Conservation (phyloP, 2,113 vertebrate genomes). For the Tachysurus vachellii region DNA sequence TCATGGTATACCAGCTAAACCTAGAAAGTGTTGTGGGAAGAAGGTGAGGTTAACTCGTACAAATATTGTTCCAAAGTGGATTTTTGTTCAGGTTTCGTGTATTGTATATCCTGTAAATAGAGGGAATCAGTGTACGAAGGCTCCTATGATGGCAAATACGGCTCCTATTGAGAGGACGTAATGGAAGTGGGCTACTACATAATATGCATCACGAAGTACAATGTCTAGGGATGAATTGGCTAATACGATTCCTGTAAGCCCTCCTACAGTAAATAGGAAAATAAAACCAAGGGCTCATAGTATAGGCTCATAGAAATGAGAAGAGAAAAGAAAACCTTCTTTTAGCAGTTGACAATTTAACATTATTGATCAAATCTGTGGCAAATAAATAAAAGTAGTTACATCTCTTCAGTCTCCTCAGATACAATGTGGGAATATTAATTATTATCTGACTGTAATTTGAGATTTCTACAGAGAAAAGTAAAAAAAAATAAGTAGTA, state of each 20-base stretch:
- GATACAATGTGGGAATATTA: no score
- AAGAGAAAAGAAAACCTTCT: no score
- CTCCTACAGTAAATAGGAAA: constrained; percentile 44
- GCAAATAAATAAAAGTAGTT: no score
- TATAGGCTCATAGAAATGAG: constrained; percentile 51
- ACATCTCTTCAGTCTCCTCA: no score
- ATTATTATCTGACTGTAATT: no score
- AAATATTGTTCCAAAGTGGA: constrained; percentile 12
- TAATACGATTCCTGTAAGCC: constrained; percentile 53
- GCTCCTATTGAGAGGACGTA: constrained; percentile 26
- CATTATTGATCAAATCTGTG: no score
- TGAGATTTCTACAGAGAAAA: no score
- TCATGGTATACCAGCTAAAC: no score
- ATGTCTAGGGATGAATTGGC: constrained; percentile 57
- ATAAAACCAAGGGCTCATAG: constrained; percentile 54
- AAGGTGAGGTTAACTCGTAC: no score
- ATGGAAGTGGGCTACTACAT: constrained; percentile 57
- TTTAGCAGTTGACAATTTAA: no score
- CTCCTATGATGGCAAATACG: constrained; percentile 5
- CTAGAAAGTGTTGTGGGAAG: no score
- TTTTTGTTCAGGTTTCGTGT: constrained; percentile 1
- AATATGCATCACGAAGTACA: constrained; percentile 54
- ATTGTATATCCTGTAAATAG: constrained; percentile 9
- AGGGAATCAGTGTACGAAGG: constrained; percentile 2
- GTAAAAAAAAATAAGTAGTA: no score